Evolutionary conservation across 2,113 vertebrate genomes (phyloP).

Genomic region (Notothenia rossii): DNA sequence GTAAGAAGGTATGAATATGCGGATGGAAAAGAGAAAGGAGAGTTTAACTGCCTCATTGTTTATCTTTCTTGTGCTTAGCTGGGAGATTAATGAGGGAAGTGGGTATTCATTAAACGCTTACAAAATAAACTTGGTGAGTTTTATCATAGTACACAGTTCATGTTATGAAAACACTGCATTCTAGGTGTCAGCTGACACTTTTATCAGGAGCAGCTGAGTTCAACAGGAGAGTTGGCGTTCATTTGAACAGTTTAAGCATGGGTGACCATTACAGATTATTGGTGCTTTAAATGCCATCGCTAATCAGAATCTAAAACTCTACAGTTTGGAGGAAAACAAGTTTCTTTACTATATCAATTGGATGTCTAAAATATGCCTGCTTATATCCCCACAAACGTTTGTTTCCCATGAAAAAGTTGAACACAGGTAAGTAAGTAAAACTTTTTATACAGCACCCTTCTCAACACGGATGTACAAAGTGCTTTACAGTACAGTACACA

Average conservation of each 20-base stretch:
- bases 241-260: not conserved
- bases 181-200: conserved; percentile 39
- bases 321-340: not conserved
- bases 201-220: conserved; percentile 33
- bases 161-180: conserved; percentile 55
- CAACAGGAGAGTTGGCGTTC: not conserved
- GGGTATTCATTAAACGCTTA: conserved; percentile 73
- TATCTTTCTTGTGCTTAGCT: conserved; percentile 68
- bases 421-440: not conserved
- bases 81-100: conserved; percentile 70
- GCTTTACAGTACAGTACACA: too few species aligned
- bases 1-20: conserved; percentile 70
- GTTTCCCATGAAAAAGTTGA: not conserved
- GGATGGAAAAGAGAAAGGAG: conserved; percentile 31
- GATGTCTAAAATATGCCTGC: not conserved
- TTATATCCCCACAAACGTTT: not conserved
- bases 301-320: not conserved
- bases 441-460: too few species aligned
- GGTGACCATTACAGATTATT: not conserved
- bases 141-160: conserved; percentile 64
- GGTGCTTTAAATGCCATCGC: not conserved
- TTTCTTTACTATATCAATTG: not conserved
- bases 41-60: conserved; percentile 75
- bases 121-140: conserved; percentile 61
- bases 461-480: too few species aligned